These are phyloP conservation scores for Luperina testacea DNA, from an alignment of 2,888 invertebrate genomes.

Conservation along the genomic window DNA sequence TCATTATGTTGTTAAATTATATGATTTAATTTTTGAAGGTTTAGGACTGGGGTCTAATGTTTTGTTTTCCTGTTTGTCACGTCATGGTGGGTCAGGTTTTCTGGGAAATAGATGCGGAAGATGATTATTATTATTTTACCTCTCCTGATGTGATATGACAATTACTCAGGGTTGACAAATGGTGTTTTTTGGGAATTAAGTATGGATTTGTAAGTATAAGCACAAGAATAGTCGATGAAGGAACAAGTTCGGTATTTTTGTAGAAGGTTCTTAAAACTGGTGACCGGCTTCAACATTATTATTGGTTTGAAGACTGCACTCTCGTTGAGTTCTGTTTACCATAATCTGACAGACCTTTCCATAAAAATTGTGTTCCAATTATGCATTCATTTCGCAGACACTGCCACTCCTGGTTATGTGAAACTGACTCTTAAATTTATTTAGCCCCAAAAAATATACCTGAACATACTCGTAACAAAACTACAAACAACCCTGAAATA, in stretches of 20 bases:
- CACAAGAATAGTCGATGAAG: background rate
- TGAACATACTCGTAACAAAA: background rate
- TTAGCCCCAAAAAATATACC: background rate
- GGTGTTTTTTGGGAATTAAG: background rate
- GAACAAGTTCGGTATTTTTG: background rate
- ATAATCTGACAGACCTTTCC: background rate
- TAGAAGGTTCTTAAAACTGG: background rate
- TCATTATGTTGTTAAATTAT: constrained; percentile 61
- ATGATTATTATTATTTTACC: constrained; percentile 12
- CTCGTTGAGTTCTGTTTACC: background rate
- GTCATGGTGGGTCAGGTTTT: constrained; percentile 11
- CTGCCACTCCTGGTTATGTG: background rate
- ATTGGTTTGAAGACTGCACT: background rate
- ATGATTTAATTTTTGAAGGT: constrained; percentile 57
- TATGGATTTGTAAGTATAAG: background rate
- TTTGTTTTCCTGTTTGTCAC: constrained; percentile 17
- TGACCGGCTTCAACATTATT: background rate
- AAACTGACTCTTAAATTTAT: background rate
- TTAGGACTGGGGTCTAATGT: constrained; percentile 42
- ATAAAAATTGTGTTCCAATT: background rate
- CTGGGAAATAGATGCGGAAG: background rate
- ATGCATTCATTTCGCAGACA: background rate
- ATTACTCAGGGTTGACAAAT: background rate
- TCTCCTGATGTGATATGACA: background rate
- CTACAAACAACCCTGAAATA: constrained; percentile 12